These are phyloP conservation scores for Borostomias antarcticus DNA, from an alignment of 2,797 vertebrate genomes.

Conservation along the genomic window DNA sequence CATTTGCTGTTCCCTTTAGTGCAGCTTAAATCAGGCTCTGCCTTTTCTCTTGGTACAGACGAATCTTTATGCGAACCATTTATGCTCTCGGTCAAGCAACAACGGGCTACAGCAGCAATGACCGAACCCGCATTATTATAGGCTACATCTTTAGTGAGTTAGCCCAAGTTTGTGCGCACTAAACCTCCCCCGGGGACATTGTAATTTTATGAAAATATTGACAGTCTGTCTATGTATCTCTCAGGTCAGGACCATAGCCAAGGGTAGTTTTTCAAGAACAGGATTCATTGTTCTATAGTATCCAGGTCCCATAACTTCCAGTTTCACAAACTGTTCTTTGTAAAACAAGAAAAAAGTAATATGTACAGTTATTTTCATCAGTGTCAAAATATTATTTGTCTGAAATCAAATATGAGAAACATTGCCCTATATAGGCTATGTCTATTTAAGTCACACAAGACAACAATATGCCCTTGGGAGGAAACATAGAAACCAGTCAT, in stretches of 20 bases:
- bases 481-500: neutral
- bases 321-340: no score
- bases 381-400: no score
- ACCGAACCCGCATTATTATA: no score
- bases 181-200: neutral
- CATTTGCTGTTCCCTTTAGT: slow-evolving; percentile 45
- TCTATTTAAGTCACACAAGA: neutral
- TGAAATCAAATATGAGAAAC: no score
- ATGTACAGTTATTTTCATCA: no score
- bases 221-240: neutral
- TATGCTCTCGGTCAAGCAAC: neutral
- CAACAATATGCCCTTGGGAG: no score
- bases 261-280: neutral
- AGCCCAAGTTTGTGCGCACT: neutral
- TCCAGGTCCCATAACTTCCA: no score
- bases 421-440: no score
- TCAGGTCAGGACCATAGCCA: neutral
- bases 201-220: no score
- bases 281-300: neutral
- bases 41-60: neutral
- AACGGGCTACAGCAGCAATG: no score
- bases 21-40: slow-evolving; percentile 20
- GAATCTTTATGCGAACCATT: neutral
- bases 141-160: no score
- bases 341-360: no score